Evolutionary conservation across 1,140 invertebrate species (phyloP).

Genomic region (Euwallacea fornicatus): DNA sequence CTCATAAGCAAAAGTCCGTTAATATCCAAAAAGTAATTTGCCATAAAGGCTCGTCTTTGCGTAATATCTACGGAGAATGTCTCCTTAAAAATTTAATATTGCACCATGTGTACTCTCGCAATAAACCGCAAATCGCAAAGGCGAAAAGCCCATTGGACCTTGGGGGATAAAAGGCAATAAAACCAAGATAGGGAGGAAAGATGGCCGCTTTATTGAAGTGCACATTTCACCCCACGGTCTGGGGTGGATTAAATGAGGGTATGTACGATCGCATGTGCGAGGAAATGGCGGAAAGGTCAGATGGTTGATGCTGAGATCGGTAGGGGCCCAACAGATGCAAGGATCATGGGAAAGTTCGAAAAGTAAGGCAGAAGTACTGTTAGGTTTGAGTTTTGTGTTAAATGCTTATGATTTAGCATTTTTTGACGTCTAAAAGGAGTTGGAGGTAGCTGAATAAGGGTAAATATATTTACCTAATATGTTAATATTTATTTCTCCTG

Average conservation of each 20-base stretch:
- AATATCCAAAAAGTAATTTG: constrained; percentile 27
- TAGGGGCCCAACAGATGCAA: too few relatives aligned
- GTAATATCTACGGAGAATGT: constrained; percentile 26
- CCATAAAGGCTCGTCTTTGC: constrained; percentile 14
- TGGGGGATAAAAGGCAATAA: constrained; percentile 12
- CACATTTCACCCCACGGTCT: constrained; percentile 29
- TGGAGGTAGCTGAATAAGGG: too few relatives aligned
- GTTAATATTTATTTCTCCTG: too few relatives aligned
- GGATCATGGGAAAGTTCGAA: too few relatives aligned
- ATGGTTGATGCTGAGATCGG: too few relatives aligned
- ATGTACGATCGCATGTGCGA: background rate
- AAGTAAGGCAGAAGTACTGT: too few relatives aligned
- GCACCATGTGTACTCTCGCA: constrained; percentile 27
- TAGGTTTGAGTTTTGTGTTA: too few relatives aligned
- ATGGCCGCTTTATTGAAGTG: constrained; percentile 26
- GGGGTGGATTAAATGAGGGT: constrained; percentile 30
- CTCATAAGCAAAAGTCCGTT: constrained; percentile 22
- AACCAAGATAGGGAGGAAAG: constrained; percentile 22
- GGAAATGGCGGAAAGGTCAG: constrained; percentile 19
- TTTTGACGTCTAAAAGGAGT: too few relatives aligned
- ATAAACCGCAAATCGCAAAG: constrained; percentile 14
- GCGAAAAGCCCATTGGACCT: constrained; percentile 7
- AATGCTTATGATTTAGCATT: too few relatives aligned
- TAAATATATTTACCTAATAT: too few relatives aligned
- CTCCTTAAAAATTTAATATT: constrained; percentile 32